These are phyloP conservation scores for Scrobipalpa costella DNA, from an alignment of 2,888 invertebrate genomes.

Conservation along the genomic window DNA sequence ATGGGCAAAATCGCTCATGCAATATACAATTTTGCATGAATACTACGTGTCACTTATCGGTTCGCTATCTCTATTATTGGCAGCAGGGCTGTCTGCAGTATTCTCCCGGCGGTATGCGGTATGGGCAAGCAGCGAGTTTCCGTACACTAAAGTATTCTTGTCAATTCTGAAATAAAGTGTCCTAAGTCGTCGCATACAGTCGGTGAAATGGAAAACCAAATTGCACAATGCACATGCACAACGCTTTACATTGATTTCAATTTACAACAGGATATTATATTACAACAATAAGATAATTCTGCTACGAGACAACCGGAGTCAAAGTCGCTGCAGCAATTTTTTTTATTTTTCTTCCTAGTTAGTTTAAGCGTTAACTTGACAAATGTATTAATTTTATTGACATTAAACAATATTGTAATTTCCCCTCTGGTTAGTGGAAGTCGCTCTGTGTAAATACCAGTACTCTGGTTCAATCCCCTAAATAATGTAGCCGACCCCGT, in stretches of 20 bases:
- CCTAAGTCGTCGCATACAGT: background rate
- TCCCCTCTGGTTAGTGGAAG: too few species aligned
- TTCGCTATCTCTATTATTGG: background rate
- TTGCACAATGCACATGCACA: background rate
- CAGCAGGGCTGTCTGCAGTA: background rate
- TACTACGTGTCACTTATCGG: background rate
- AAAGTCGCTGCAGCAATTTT: too few species aligned
- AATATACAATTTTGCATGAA: background rate
- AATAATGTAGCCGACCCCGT: too few species aligned
- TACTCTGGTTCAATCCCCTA: too few species aligned
- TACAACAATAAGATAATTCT: too few species aligned
- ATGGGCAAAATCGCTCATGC: background rate
- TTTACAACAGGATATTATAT: background rate
- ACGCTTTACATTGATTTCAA: background rate
- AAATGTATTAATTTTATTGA: too few species aligned
- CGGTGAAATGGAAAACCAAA: background rate
- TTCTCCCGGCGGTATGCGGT: too few species aligned
- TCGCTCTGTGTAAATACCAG: too few species aligned
- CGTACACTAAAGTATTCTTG: background rate
- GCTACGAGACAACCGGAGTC: too few species aligned
- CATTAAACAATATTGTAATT: too few species aligned
- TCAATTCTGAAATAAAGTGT: background rate
- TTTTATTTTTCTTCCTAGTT: too few species aligned
- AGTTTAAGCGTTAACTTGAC: too few species aligned
- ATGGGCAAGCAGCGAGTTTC: background rate